Evolutionary conservation across 2,797 vertebrate species (phyloP).

Genomic region (Sparidentex hasta): DNA sequence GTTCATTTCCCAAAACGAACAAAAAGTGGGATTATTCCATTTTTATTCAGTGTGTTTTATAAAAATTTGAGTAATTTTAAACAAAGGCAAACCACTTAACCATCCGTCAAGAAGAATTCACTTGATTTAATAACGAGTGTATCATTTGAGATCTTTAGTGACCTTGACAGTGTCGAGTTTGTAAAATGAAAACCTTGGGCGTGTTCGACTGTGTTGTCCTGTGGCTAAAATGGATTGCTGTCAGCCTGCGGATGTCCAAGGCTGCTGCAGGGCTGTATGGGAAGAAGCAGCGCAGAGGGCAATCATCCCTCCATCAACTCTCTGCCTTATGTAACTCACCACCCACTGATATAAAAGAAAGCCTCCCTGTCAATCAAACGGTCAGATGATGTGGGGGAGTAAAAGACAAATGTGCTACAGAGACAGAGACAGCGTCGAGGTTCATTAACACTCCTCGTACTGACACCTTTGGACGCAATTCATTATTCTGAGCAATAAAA

Average conservation of each 20-base stretch:
- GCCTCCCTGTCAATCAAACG: constrained; percentile 56
- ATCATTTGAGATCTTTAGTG: constrained; percentile 9
- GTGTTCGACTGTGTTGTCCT: not conserved
- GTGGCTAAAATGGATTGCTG: constrained; percentile 33
- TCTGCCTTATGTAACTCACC: constrained; percentile 56
- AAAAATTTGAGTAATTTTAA: not conserved
- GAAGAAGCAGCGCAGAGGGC: constrained; percentile 52
- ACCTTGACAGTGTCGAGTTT: constrained; percentile 52
- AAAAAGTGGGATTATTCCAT: not conserved
- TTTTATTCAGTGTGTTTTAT: not conserved
- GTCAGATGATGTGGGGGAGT: constrained; percentile 61
- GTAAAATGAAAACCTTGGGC: constrained; percentile 16
- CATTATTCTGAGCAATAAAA: constrained; percentile 18
- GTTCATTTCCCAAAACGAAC: not conserved
- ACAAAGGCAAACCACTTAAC: not conserved
- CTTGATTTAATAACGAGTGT: not conserved
- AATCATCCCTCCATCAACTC: constrained; percentile 66
- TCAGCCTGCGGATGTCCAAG: constrained; percentile 32
- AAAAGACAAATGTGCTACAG: constrained; percentile 40
- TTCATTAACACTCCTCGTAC: constrained; percentile 44
- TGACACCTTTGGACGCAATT: constrained; percentile 34
- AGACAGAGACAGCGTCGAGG: constrained; percentile 5
- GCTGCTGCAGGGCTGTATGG: constrained; percentile 16
- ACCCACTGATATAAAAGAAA: constrained; percentile 58
- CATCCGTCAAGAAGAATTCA: not conserved